phyloP scores from a whole-genome alignment of 2,888 invertebrate genomes.

The Trissolcus brochymenae region DNA sequence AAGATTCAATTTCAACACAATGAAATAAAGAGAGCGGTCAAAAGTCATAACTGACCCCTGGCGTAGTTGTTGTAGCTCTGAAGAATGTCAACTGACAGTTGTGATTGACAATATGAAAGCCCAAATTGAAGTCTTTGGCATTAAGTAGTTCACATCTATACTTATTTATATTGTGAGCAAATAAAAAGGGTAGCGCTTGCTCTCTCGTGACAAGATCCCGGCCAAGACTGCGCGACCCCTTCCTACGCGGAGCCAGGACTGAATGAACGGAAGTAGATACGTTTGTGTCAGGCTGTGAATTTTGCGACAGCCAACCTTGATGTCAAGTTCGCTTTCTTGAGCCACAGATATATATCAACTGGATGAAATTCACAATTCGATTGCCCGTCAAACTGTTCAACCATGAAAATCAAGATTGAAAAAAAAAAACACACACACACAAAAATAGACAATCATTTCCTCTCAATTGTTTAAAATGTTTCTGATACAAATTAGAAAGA shows the following conservation, averaged over 20 bases:
- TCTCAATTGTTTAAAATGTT: no score
- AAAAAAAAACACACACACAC: not conserved
- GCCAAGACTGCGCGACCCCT: conserved; percentile 34
- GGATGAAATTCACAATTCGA: conserved; percentile 20
- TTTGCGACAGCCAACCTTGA: conserved; percentile 31
- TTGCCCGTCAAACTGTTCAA: conserved; percentile 1
- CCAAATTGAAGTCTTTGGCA: not conserved
- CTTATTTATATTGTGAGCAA: not conserved
- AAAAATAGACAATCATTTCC: not conserved
- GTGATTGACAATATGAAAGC: conserved; percentile 13
- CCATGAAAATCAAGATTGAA: not conserved
- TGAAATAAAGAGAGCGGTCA: not conserved
- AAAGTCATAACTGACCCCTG: not conserved
- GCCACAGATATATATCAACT: conserved; percentile 15
- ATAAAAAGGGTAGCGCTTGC: conserved; percentile 2
- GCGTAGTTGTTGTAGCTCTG: not conserved
- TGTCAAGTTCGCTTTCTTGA: conserved; percentile 42
- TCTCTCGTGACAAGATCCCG: conserved; percentile 23
- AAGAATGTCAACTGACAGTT: conserved; percentile 10
- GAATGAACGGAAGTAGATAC: conserved; percentile 47
- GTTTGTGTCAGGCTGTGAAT: conserved; percentile 26
- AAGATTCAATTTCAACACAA: no score
- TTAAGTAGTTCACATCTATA: not conserved
- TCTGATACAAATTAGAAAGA: no score
- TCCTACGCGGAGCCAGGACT: conserved; percentile 38